phyloP scores from a whole-genome alignment of 2,888 invertebrate species.

The Volucella inflata region DNA sequence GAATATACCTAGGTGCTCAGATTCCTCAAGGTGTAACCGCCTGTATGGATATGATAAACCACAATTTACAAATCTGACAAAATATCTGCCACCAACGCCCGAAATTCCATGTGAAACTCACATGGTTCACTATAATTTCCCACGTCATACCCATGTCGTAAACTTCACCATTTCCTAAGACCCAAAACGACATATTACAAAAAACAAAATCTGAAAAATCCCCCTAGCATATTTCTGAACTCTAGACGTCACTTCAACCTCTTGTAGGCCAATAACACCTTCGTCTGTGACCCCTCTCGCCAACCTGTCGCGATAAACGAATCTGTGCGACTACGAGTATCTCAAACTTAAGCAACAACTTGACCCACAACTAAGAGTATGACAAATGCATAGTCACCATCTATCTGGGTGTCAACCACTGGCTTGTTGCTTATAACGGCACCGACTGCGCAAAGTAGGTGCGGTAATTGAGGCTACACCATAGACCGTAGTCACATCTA shows the following conservation, averaged over 20 bases:
- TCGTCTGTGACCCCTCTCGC: conserved; percentile 38
- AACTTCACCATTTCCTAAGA: conserved; percentile 15
- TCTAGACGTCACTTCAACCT: conserved; percentile 45
- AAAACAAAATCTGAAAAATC: no score
- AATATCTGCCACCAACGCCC: conserved; percentile 42
- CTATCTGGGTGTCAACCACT: conserved; percentile 49
- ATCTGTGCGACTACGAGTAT: no score
- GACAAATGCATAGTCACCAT: conserved; percentile 49
- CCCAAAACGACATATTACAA: conserved; percentile 3
- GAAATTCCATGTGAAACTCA: conserved; percentile 9
- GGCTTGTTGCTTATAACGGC: neutral
- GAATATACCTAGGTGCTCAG: no score
- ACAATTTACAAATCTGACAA: conserved; percentile 20
- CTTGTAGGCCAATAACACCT: conserved; percentile 31
- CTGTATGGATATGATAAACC: conserved; percentile 28
- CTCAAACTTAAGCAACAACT: conserved; percentile 58
- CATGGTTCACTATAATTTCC: conserved; percentile 35
- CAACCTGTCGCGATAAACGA: conserved; percentile 42
- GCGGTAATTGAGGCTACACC: conserved; percentile 20
- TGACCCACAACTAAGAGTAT: conserved; percentile 61
- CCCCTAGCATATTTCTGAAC: conserved; percentile 26
- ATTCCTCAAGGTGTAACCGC: conserved; percentile 17
- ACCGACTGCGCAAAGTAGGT: conserved; percentile 38
- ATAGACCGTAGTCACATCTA: neutral
- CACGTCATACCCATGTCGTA: conserved; percentile 58